Conservation (phyloP, 1,140 invertebrate species). For the Galleria mellonella region DNA sequence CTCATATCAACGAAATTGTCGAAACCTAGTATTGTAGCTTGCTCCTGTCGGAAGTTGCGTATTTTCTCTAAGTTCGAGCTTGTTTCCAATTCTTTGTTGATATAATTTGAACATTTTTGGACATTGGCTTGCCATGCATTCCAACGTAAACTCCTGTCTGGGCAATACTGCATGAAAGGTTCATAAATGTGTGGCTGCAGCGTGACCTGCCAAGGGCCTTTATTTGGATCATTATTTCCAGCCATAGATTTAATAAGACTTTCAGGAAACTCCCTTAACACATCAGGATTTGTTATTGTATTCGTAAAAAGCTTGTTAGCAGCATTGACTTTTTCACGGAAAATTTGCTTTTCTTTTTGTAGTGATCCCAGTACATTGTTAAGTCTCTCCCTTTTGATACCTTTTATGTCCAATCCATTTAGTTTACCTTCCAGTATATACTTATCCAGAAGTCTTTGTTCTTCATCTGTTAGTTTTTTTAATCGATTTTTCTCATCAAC, state of each 20-base stretch:
- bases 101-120: slow-evolving; percentile 79
- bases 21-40: slow-evolving; percentile 87
- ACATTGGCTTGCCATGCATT: slow-evolving; percentile 88
- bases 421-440: slow-evolving; percentile 87
- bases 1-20: slow-evolving; percentile 88
- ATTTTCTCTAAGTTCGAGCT: slow-evolving; percentile 87
- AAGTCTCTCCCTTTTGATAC: slow-evolving; percentile 65
- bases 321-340: slow-evolving; percentile 78
- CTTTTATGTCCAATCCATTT: slow-evolving; percentile 80
- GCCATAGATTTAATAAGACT: slow-evolving; percentile 81
- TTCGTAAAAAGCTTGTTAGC: slow-evolving; percentile 79
- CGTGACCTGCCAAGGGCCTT: slow-evolving; percentile 87
- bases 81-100: slow-evolving; percentile 81
- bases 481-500: slow-evolving; percentile 76
- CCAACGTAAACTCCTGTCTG: slow-evolving; percentile 83
- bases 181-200: slow-evolving; percentile 82
- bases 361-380: slow-evolving; percentile 66
- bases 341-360: slow-evolving; percentile 74
- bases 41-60: slow-evolving; percentile 78
- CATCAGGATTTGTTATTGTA: slow-evolving; percentile 78
- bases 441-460: slow-evolving; percentile 84
- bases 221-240: slow-evolving; percentile 76
- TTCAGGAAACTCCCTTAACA: slow-evolving; percentile 84
- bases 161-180: slow-evolving; percentile 88
- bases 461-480: slow-evolving; percentile 78